These are phyloP conservation scores for Zophobas morio DNA, from an alignment of 1,140 invertebrate genomes.

Conservation along the genomic window DNA sequence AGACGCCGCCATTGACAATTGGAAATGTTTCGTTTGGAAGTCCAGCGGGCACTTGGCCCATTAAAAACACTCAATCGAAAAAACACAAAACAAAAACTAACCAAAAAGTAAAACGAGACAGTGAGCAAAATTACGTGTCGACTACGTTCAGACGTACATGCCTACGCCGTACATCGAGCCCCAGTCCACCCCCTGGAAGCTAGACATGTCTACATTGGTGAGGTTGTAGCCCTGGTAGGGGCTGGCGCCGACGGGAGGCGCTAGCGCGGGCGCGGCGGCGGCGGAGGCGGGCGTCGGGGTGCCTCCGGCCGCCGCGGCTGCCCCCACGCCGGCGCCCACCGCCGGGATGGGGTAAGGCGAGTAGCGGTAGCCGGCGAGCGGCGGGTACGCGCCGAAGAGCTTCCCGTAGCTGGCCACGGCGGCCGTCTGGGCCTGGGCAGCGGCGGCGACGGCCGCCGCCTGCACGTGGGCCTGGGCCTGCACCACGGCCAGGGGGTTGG, in stretches of 20 bases:
- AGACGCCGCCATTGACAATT: slow-evolving; percentile 61
- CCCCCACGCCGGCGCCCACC: slow-evolving; percentile 71
- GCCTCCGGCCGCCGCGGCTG: slow-evolving; percentile 69
- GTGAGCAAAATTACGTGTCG: slow-evolving; percentile 51
- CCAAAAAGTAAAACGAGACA: slow-evolving; percentile 38
- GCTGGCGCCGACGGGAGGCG: slow-evolving; percentile 76
- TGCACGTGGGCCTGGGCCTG: slow-evolving; percentile 74
- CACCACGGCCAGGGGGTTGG: slow-evolving; percentile 74
- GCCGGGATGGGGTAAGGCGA: slow-evolving; percentile 79
- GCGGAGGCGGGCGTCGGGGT: slow-evolving; percentile 68
- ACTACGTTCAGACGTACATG: slow-evolving; percentile 84
- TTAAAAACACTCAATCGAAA: slow-evolving; percentile 15
- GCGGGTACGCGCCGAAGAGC: slow-evolving; percentile 76
- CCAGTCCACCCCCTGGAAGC: slow-evolving; percentile 92
- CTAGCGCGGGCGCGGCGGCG: slow-evolving; percentile 71
- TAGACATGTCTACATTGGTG: slow-evolving; percentile 91
- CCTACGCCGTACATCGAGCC: slow-evolving; percentile 91
- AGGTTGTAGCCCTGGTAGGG: slow-evolving; percentile 86
- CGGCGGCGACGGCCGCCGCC: slow-evolving; percentile 71
- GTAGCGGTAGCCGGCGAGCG: slow-evolving; percentile 80
- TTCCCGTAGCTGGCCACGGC: slow-evolving; percentile 77
- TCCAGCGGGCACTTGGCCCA: slow-evolving; percentile 43
- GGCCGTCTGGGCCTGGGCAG: slow-evolving; percentile 63
- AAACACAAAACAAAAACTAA: slow-evolving; percentile 17
- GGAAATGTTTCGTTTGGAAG: slow-evolving; percentile 60